Evolutionary conservation across 2,888 invertebrate species (phyloP).

Genomic region (Xanthia icteritia): DNA sequence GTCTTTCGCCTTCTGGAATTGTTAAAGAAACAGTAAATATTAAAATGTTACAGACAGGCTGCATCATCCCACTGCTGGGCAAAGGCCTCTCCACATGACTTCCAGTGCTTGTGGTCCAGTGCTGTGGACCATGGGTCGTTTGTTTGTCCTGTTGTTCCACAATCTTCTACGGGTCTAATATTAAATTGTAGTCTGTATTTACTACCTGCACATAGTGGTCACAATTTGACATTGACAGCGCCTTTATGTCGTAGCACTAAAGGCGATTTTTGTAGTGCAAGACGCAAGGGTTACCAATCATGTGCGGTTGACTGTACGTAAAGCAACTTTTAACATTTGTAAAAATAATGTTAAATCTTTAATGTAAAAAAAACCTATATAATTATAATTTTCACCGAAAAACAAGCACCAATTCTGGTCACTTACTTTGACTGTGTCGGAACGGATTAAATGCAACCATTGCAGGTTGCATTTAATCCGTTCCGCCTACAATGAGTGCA

Average conservation of each 20-base stretch:
- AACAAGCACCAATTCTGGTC: neutral
- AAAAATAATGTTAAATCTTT: neutral
- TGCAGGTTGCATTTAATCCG: neutral
- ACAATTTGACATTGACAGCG: neutral
- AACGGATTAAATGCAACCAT: too few relatives aligned
- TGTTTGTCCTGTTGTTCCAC: too few relatives aligned
- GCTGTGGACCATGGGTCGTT: too few relatives aligned
- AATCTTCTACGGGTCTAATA: neutral
- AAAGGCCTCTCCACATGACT: too few relatives aligned
- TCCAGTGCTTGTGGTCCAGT: too few relatives aligned
- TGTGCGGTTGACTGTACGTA: neutral
- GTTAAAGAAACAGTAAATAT: neutral
- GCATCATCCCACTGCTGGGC: neutral
- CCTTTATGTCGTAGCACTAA: neutral
- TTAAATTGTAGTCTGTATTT: neutral
- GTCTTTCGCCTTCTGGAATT: slow-evolving; percentile 84
- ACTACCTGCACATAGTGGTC: neutral
- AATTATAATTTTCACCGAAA: neutral
- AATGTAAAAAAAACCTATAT: too few relatives aligned
- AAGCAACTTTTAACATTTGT: neutral
- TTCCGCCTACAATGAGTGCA: neutral
- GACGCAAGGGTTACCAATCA: neutral
- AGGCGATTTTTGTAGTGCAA: neutral
- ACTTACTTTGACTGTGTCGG: neutral
- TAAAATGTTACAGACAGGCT: neutral